Evolutionary conservation across 2,113 vertebrate genomes (phyloP), one percentile per base, ranked within the genome.

Genomic region (Cnemophilus loriae): DNA sequence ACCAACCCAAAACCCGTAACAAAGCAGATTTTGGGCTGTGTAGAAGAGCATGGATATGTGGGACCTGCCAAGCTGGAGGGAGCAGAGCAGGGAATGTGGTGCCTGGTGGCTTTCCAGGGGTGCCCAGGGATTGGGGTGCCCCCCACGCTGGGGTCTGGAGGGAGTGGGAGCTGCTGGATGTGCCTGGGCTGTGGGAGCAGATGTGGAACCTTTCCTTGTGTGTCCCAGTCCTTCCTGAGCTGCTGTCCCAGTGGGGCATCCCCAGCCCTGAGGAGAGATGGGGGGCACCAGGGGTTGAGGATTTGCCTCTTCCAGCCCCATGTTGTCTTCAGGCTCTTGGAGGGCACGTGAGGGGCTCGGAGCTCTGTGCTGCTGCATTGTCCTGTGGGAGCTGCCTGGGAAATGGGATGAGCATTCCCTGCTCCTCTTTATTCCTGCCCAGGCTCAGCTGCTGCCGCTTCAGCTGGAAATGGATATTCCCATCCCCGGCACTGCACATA

Each of bases 251-350:
- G 27, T 21, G 71, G 52, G 63, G 2, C n/a, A 49, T 23, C 44
- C 60, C 67, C 79, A 47, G 65, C 35, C 53, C 23, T 3, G 3
- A 4, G 28, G 46, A 50, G 35, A 68, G 35, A 21, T 41, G 33
- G 16, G 16, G 19, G 30, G 33, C 12, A 61, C 21, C 42, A 0
- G 5, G 42, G 44, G 9, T 10, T 9, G 3, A 21, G 35, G 75
- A 41, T 90, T 65, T 30, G 28, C 19, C 0, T 59, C 73, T 46
- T n/a, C 37, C 42, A 82, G 33, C 37, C 50, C 6, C 0, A 6
- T 0, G 0, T 16, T 44, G 9, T 32, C 47, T 11, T 39, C 1
- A 3, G 30, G 61, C 50, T 69, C 44, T 49, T 13, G 42, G 60
- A 42, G 23, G 52, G 68, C 57, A 33, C 37, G 17, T 0, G 0